Evolutionary conservation across 2,113 vertebrate genomes (phyloP).

Genomic region (Crocuta crocuta): DNA sequence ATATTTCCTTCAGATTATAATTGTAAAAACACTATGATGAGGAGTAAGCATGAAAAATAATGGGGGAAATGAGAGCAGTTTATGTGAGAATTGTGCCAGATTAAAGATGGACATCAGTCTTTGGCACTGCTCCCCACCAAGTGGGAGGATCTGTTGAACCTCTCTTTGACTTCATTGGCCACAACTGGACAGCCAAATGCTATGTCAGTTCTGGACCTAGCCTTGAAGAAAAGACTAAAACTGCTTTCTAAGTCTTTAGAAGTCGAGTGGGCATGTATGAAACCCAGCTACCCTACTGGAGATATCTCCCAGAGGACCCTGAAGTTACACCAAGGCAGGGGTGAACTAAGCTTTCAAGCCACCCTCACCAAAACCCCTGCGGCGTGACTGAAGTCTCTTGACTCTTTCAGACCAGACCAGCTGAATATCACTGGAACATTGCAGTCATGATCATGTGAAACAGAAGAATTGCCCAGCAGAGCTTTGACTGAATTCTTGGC

Average conservation of each 20-base stretch:
- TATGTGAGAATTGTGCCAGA: background rate
- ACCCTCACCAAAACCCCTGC: background rate
- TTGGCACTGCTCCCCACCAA: background rate
- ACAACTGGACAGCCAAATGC: background rate
- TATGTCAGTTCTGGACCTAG: background rate
- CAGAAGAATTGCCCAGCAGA: background rate
- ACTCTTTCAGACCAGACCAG: background rate
- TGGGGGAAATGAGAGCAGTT: background rate
- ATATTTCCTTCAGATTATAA: background rate
- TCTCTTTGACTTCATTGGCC: background rate
- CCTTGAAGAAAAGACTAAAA: background rate
- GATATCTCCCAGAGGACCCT: background rate
- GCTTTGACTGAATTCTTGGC: background rate
- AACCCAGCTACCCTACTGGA: background rate
- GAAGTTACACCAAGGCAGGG: background rate
- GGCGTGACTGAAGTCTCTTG: background rate
- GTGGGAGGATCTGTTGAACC: background rate
- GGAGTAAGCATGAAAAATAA: background rate
- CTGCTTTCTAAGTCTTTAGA: background rate
- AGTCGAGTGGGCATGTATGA: background rate
- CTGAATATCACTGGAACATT: background rate
- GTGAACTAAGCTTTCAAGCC: background rate
- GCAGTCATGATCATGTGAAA: background rate
- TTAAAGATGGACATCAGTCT: background rate
- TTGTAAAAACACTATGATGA: background rate